Conservation (phyloP, 2,888 invertebrate species). For the Melanchra persicariae region DNA sequence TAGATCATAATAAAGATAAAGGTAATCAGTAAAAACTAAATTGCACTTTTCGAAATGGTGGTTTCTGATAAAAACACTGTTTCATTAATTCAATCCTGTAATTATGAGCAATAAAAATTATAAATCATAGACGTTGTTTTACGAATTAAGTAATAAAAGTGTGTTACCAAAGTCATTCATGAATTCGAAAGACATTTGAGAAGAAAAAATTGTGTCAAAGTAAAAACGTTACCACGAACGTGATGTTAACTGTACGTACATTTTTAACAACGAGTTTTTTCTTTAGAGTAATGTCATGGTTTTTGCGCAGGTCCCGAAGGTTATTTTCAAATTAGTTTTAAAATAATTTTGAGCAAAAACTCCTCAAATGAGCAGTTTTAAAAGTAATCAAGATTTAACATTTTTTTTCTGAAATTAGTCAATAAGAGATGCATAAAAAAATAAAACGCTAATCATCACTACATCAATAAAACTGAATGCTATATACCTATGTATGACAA, state of each 20-base stretch:
- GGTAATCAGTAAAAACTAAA: slow-evolving; percentile 13
- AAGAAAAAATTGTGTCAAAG: neutral
- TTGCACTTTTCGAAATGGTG: neutral
- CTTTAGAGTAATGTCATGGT: slow-evolving; percentile 19
- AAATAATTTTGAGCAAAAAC: slow-evolving; percentile 40
- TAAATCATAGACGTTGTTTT: neutral
- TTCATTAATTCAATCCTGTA: slow-evolving; percentile 5
- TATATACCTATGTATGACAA: no score
- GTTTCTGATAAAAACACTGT: neutral
- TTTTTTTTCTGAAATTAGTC: slow-evolving; percentile 11
- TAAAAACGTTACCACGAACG: neutral
- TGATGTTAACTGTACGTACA: neutral
- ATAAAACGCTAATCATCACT: neutral
- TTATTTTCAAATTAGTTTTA: slow-evolving; percentile 51
- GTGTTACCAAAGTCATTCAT: neutral
- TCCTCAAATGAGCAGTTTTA: slow-evolving; percentile 39
- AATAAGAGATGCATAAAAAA: slow-evolving; percentile 18
- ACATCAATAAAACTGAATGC: neutral
- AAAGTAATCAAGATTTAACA: slow-evolving; percentile 42
- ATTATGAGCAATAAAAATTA: slow-evolving; percentile 19
- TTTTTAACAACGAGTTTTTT: slow-evolving; percentile 23
- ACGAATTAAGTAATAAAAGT: slow-evolving; percentile 1
- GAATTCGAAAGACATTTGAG: slow-evolving; percentile 1
- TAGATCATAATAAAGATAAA: slow-evolving; percentile 16
- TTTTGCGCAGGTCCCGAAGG: slow-evolving; percentile 20